These are phyloP conservation scores for Amblyraja radiata DNA, from an alignment of 2,797 vertebrate genomes.

Conservation along the genomic window DNA sequence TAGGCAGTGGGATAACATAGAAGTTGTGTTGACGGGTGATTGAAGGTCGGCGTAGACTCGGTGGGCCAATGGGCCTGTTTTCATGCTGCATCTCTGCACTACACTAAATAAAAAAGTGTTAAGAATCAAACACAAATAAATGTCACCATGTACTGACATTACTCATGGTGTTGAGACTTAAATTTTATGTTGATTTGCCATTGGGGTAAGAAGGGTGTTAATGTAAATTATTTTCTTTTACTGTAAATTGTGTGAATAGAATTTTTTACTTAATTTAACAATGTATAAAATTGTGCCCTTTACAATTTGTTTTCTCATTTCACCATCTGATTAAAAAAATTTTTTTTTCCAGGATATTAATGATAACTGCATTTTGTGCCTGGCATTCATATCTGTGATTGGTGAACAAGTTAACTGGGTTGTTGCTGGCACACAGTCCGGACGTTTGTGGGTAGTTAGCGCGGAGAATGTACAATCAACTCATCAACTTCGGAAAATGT, in stretches of 20 bases:
- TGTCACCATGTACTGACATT: not conserved
- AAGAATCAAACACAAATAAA: not conserved
- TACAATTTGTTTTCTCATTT: not conserved
- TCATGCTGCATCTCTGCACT: no score
- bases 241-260: not conserved
- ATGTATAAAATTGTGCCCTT: not conserved
- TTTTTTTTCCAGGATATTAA: conserved; percentile 63
- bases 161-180: not conserved
- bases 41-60: no score
- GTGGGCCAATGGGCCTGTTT: no score
- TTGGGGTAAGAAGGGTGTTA: not conserved
- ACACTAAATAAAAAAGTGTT: not conserved
- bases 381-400: conserved; percentile 67
- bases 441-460: conserved; percentile 69
- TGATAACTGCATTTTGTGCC: conserved; percentile 76
- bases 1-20: no score
- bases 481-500: conserved; percentile 72
- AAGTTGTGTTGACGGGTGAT: no score
- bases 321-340: not conserved
- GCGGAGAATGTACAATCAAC: conserved; percentile 55
- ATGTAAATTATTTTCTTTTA: not conserved
- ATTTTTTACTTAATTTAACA: not conserved
- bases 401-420: conserved; percentile 73
- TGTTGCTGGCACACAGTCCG: conserved; percentile 81
- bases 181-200: not conserved